Conservation (phyloP, 2,797 vertebrate genomes). For the Capromys pilorides region DNA sequence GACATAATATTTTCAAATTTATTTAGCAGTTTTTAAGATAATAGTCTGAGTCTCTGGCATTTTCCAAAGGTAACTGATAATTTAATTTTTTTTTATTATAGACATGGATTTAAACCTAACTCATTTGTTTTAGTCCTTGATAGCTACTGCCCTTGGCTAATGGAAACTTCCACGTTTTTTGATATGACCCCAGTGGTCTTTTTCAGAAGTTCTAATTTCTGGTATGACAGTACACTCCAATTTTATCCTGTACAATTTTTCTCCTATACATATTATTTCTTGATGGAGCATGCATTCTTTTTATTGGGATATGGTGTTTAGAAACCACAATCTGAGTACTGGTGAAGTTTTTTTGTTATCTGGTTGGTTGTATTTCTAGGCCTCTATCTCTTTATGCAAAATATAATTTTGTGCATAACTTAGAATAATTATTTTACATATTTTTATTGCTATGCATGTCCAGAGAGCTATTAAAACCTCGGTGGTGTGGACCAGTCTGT, state of each 20-base stretch:
- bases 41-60: neutral
- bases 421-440: constrained; percentile 8
- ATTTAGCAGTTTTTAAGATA: constrained; percentile 35
- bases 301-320: constrained; percentile 18
- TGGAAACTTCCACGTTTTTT: constrained; percentile 28
- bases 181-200: neutral
- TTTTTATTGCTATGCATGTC: neutral
- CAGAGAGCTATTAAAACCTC: neutral
- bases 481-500: neutral
- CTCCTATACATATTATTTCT: neutral
- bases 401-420: constrained; percentile 1
- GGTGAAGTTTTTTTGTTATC: neutral
- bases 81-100: constrained; percentile 4
- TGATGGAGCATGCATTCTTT: neutral
- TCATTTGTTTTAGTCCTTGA: neutral
- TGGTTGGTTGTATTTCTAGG: neutral
- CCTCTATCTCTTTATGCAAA: neutral
- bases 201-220: constrained; percentile 48
- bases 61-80: constrained; percentile 12
- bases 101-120: neutral
- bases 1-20: constrained; percentile 6
- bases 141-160: constrained; percentile 7
- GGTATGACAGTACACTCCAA: neutral
- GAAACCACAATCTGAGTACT: neutral
- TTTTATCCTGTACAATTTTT: constrained; percentile 10